Evolutionary conservation across 2,113 vertebrate species (phyloP), one percentile per base, ranked within the genome.

Genomic region (Gymnorhina tibicen): DNA sequence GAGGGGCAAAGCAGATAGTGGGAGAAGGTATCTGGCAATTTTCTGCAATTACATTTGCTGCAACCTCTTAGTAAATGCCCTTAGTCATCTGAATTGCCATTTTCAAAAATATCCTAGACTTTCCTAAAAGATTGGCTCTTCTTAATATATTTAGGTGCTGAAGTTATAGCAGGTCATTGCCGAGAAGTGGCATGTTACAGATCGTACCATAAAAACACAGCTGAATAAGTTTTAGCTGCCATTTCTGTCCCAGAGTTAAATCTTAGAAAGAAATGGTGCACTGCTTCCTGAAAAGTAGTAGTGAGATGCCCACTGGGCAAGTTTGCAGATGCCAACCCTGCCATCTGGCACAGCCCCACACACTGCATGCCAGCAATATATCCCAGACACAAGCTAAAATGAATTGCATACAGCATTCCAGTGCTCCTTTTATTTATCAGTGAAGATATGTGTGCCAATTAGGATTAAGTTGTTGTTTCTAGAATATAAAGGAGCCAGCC

Each of bases 261-360:
- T 47, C 56, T 89, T 70, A 80, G 95, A 85, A 91, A 86, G 68
- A 86, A 88, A 78, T 68, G 44, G 55, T 86, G 88, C 41, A 37
- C 78, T 66, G 17, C 64, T 95, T 93, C 64, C 72, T 84, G 85
- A 94, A 63, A 96, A 91, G 79, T 90, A 82, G 28, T 74, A 56
- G 63, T 37, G 76, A 92, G 83, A 46, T 91, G 73, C 83, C 85
- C 85, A 88, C 73, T 78, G 76, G 89, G 85, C 56, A 95, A 52
- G 88, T 96, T 74, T 84, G 47, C 93, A 90, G 85, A 69, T 94
- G 87, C 93, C 95, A 93, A 6, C 68, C 52, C 52, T 93, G 85
- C 68, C 92, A 88, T 68, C 88, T 96, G 96, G 88, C 96, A 89
- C 73, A 91, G 41, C 44, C 60, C 44, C 58, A 68, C 49, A 10